Base-by-base conservation (phyloP, 2,113 vertebrate species). In the Hemichromis elongatus region DNA sequence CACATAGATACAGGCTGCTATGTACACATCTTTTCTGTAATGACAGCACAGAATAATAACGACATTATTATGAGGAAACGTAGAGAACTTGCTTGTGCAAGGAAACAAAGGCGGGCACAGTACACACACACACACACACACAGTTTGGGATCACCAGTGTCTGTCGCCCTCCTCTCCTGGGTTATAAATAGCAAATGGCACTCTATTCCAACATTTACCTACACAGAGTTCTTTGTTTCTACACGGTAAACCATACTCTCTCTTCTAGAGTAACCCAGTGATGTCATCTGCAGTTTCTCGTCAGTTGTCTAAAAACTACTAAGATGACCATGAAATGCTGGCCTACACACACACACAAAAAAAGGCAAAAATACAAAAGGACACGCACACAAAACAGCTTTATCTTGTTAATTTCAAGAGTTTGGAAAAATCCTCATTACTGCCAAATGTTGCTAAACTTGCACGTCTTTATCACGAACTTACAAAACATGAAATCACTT, bases 151-250 rank as follows among this genome's bases (percentile, higher is more conserved):
- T 92, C 80, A 90, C 83, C 83, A 86, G 82, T 84, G 79, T 87
- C 83, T 86, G 45, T 84, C 86, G 81, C 80, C 16, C 33, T 83
- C 78, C 83, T 90, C 56, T 83, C 30, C 21, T 50, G 63, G 54
- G 86, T 86, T 93, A 92, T 89, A 94, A 92, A 92, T 92, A 91
- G 85, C 70, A 85, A 86, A 87, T 86, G 77, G 89, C 87, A 88
- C 86, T 80, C 66, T 84, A 19, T 66, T 82, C 86, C 82, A 84
- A 84, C 89, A 92, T 93, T 88, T 82, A 93, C 91, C 91, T 90
- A 89, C 88, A 94, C 87, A 83, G 83, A 70, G 10, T 5, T 86
- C 91, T 91, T 91, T 92, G 90, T 92, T 87, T 90, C 77, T 55
- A 68, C 42, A 68, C 70, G 57, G 81, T 81, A 87, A 83, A 61